Evolutionary conservation across 2,888 invertebrate genomes (phyloP).

Genomic region (Mamestra brassicae): DNA sequence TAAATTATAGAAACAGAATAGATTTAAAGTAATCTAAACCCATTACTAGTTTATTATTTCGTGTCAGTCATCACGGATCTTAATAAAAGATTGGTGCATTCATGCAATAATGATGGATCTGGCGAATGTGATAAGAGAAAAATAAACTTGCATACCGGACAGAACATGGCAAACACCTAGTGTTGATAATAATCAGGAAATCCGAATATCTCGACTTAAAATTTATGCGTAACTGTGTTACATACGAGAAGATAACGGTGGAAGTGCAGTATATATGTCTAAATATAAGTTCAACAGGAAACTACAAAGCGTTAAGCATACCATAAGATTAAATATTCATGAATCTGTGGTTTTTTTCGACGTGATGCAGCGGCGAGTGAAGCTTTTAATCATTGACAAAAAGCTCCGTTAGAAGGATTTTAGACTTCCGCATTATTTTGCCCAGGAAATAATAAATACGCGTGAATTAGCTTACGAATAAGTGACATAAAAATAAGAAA

Average conservation of each 20-base stretch:
- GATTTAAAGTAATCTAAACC: not conserved
- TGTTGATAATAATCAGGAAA: slow-evolving; percentile 25
- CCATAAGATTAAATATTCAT: slow-evolving; percentile 64
- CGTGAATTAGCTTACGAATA: not conserved
- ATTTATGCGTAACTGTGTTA: slow-evolving; percentile 49
- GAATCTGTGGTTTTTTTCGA: slow-evolving; percentile 48
- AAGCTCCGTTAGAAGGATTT: slow-evolving; percentile 37
- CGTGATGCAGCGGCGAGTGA: slow-evolving; percentile 36
- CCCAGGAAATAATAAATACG: not conserved
- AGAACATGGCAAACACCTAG: not conserved
- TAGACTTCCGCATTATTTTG: slow-evolving; percentile 15
- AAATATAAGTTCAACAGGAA: slow-evolving; percentile 58
- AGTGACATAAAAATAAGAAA: no score
- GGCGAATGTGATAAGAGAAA: not conserved
- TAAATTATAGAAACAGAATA: slow-evolving; percentile 18
- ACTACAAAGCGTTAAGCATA: slow-evolving; percentile 59
- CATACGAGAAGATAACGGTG: slow-evolving; percentile 53
- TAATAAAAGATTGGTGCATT: not conserved
- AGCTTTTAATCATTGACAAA: slow-evolving; percentile 51
- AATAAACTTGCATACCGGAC: not conserved
- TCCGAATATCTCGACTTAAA: slow-evolving; percentile 35
- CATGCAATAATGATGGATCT: not conserved
- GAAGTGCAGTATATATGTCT: slow-evolving; percentile 58
- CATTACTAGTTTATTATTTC: slow-evolving; percentile 6
- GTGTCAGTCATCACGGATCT: slow-evolving; percentile 20